Evolutionary conservation across 1,140 invertebrate genomes (phyloP).

Genomic region (Triops longicaudatus): DNA sequence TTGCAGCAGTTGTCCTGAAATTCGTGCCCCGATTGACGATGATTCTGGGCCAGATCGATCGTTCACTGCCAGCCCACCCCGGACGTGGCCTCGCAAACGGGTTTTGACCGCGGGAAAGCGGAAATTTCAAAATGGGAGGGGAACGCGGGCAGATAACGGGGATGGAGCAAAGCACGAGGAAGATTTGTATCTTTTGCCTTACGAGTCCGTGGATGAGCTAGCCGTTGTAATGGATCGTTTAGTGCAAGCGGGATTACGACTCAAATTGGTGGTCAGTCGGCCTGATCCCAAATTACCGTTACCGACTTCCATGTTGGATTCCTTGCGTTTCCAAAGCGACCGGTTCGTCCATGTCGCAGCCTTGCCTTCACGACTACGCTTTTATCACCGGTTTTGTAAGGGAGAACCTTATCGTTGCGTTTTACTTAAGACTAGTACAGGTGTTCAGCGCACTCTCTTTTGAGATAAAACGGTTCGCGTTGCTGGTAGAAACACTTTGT

Average conservation of each 20-base stretch:
- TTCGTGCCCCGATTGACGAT: not conserved
- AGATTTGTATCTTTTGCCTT: conserved; percentile 21
- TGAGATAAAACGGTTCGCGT: too few relatives aligned
- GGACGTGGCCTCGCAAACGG: not conserved
- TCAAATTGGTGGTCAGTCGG: conserved; percentile 20
- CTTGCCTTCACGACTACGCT: conserved; percentile 8
- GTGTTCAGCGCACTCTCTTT: too few relatives aligned
- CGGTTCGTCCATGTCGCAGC: conserved; percentile 18
- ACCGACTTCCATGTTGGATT: not conserved
- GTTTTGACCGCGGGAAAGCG: not conserved
- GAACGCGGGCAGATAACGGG: not conserved
- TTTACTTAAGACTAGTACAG: too few relatives aligned
- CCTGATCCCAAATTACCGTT: not conserved
- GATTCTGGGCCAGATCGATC: not conserved
- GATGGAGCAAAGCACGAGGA: not conserved
- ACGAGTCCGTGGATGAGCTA: conserved; percentile 21
- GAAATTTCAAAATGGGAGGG: not conserved
- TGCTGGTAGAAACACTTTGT: too few relatives aligned
- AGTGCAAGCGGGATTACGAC: conserved; percentile 9
- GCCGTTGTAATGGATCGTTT: conserved; percentile 20
- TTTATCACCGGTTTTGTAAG: conserved; percentile 23
- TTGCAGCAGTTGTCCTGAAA: not conserved
- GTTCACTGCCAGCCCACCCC: not conserved
- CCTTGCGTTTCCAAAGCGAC: conserved; percentile 1
- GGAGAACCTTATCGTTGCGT: not conserved